A percentile compares a stretch with the other conserved stretches of the same genome.
Evolutionary conservation across 1,140 invertebrate species (phyloP).

Genomic region (Diuraphis noxia): DNA sequence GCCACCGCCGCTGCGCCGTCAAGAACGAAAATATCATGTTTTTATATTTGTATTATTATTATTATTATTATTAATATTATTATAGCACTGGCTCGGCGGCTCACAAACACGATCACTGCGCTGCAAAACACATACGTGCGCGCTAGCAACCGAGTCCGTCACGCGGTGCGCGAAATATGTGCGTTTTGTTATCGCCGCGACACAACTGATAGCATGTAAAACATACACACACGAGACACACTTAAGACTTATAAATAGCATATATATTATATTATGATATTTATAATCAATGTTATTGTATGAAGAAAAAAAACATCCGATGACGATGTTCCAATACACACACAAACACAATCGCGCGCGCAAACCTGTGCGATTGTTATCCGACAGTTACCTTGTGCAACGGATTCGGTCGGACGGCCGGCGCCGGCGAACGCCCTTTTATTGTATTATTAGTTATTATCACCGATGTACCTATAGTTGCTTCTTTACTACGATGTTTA

Average conservation of each 20-base stretch:
- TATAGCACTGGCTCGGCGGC: not conserved
- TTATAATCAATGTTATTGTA: constrained; percentile 7
- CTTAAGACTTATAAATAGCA: not conserved
- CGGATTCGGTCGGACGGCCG: not conserved
- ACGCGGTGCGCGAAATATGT: constrained; percentile 15
- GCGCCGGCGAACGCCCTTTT: not conserved
- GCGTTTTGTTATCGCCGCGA: constrained; percentile 18
- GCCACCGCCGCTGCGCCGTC: no score
- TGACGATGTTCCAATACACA: not conserved
- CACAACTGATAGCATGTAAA: not conserved
- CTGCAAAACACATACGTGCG: not conserved
- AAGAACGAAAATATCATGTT: constrained; percentile 1
- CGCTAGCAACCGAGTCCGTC: not conserved
- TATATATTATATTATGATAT: not conserved
- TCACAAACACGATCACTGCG: not conserved
- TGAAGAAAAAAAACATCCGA: not conserved
- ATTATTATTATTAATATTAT: not conserved
- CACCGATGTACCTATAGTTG: not conserved
- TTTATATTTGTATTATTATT: not conserved
- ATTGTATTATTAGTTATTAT: not conserved
- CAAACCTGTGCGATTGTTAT: not conserved
- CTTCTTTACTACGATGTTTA: not conserved
- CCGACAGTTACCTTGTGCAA: not conserved
- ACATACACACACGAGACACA: not conserved
- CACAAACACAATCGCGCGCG: no score